Evolutionary conservation across 2,797 vertebrate genomes (phyloP), one percentile per base, ranked within the genome.

Genomic region (Poeciliopsis turneri): DNA sequence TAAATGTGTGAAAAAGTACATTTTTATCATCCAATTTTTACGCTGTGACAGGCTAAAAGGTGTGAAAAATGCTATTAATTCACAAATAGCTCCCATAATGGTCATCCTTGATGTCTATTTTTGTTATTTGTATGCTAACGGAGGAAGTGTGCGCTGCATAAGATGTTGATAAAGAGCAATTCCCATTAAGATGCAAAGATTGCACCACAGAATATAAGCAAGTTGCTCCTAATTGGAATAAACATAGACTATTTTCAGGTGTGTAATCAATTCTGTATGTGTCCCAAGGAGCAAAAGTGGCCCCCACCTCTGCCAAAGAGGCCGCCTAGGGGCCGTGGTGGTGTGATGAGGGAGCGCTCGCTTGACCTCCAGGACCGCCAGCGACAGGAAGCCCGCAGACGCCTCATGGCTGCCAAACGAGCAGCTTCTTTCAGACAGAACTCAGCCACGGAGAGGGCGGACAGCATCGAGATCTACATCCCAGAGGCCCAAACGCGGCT

Each of bases 391-490:
- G 98, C 98, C 0, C 96, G 98, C 68, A 95, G 97, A 82, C 96
- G 98, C 84, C 97, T 99, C 82, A 96, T 99, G 96, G 98, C 98
- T 2, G 98, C 98, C 78, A 99, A 99, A 90, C 92, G 98, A 78
- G 98, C 98, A 0, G 98, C 98, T 33, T 99, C 98, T 57, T 99
- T 99, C 93, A 97, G 98, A 86, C 98, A 99, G 96, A 97, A 97
- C 95, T 98, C 98, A 1, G 96, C 96, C 88, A 97, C 97, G 4
- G 98, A 99, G 93, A 95, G 98, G 4, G 98, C 98, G 36, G 98
- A 99, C 96, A 99, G 98, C 96, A 99, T 99, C 49, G 98, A 99
- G 95, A 99, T 99, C 89, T 99, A 99, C 93, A 99, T 99, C 96
- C 98, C 98, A 0, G 98, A 99, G 93, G 98, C 98, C 90, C 98